Base-by-base conservation (phyloP, 2,113 vertebrate species). In the Aspidoscelis tigris region DNA sequence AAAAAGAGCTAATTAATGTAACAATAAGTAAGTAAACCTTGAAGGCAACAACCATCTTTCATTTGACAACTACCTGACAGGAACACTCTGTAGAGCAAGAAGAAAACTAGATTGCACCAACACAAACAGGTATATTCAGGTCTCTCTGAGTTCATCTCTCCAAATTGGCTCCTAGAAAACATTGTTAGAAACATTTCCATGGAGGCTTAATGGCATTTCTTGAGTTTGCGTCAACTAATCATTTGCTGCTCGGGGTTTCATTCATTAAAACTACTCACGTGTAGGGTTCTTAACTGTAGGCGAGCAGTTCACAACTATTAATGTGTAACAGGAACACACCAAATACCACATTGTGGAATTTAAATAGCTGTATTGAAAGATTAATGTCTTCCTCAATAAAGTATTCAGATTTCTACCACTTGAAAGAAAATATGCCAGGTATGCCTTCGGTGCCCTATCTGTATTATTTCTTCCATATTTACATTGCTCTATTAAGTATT, bases 231-330 rank as follows among this genome's bases (percentile, higher is more conserved):
- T 85, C 83, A 85, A 44, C 77, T 18, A 41, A 80, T 39, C 55
- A 41, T 65, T 43, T 80, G 21, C 72, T 44, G 26, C 5, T 80
- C 44, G 1, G n/a, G 64, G 24, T 83, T 81, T 7, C 5, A 1
- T 82, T 92, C 79, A 86, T 89, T 92, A 93, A 93, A 87, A 82
- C 76, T 10, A 0, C 66, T 88, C 75, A 76, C 58, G 86, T 20
- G 66, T 18, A 82, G 53, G 41, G 69, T 84, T 76, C 39, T 76
- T 73, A 75, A 3, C 43, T 74, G 68, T 84, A 73, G 5, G 58
- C 1, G 22, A 80, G 73, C 83, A 55, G 73, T 74, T 74, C 58
- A 74, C 84, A 66, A 53, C 47, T 69, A 69, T 87, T 87, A 84
- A 86, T 88, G 82, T 78, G 16, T 93, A 88, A 82, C 77, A 92